These are phyloP conservation scores for Mylabris sibirica DNA, from an alignment of 2,888 invertebrate genomes.

Conservation along the genomic window DNA sequence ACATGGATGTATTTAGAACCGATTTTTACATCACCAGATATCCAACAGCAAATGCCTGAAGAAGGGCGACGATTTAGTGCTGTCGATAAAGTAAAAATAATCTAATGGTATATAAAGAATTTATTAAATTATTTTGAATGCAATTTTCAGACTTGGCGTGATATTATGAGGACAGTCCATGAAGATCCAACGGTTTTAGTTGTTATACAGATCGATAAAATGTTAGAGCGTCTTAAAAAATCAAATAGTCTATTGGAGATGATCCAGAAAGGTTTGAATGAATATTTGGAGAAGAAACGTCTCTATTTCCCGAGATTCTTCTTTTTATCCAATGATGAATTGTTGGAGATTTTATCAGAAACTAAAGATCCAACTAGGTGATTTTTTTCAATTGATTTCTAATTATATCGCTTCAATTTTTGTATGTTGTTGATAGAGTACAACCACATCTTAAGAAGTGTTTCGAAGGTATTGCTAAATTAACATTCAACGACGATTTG, in stretches of 20 bases:
- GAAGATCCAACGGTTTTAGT: conserved; percentile 82
- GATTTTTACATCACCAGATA: conserved; percentile 96
- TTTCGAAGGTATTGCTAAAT: conserved; percentile 90
- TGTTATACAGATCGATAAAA: conserved; percentile 89
- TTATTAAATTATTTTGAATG: too few species aligned
- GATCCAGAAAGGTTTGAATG: conserved; percentile 92
- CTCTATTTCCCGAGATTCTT: conserved; percentile 95
- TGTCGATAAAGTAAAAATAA: conserved; percentile 76
- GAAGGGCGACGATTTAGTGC: conserved; percentile 94
- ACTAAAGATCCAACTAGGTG: conserved; percentile 94
- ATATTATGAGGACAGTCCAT: conserved; percentile 86
- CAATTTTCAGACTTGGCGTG: conserved; percentile 79
- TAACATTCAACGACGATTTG: conserved; percentile 86
- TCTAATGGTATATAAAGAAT: too few species aligned
- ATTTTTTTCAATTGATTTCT: too few species aligned
- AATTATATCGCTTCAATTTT: too few species aligned
- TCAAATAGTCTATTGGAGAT: conserved; percentile 87
- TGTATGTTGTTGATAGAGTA: conserved; percentile 66
- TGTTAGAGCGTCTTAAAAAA: conserved; percentile 90
- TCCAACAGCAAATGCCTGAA: conserved; percentile 97
- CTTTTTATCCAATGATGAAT: conserved; percentile 94
- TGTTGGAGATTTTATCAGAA: conserved; percentile 93
- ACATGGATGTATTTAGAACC: conserved; percentile 98
- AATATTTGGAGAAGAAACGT: conserved; percentile 94
- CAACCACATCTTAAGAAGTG: conserved; percentile 97